Evolutionary conservation across 2,797 vertebrate species (phyloP), one percentile per base, ranked within the genome.

Genomic region (Danionella dracula): DNA sequence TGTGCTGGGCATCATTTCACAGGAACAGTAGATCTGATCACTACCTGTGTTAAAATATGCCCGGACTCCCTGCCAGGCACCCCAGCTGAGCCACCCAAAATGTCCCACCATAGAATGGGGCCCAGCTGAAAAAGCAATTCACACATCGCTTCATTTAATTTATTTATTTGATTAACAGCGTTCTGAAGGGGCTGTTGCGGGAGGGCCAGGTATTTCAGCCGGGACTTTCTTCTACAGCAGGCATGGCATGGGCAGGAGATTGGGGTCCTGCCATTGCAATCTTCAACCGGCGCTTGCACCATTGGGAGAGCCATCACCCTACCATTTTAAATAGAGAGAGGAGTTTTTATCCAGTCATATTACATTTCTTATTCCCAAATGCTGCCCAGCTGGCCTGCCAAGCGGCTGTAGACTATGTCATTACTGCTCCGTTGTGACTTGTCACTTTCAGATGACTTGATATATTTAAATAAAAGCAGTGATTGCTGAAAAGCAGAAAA

Each of bases 141-240:
- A 81, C 88, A 91, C 89, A 76, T 81, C 81, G 79, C 71, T 87
- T 89, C 88, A 89, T 89, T 90, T 91, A 85, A 89, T 87, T 90
- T 90, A 90, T 91, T 90, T 90, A 87, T 85, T 89, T 86, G 80
- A 90, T 90, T 89, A 88, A 84, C 85, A 83, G 85, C 78, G 72
- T 69, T 70, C 73, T 53, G 60, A 76, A 72, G 64, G 49, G 29
- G 63, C 59, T 57, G 74, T 68, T 61, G 37, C 49, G 17, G 65
- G 72, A 73, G 75, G 82, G 76, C 79, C 80, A 79, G 82, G 78
- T 82, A 84, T 71, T 76, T 53, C 19, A 76, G 78, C 81, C 84
- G 83, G 73, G 70, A 65, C 68, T 44, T 46, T 73, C 51, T 68
- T 74, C 75, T 75, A 60, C 71, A 79, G 82, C 77, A 86, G 80